phyloP scores from a whole-genome alignment of 2,797 vertebrate species.

The Tauraco hartlaubi region DNA sequence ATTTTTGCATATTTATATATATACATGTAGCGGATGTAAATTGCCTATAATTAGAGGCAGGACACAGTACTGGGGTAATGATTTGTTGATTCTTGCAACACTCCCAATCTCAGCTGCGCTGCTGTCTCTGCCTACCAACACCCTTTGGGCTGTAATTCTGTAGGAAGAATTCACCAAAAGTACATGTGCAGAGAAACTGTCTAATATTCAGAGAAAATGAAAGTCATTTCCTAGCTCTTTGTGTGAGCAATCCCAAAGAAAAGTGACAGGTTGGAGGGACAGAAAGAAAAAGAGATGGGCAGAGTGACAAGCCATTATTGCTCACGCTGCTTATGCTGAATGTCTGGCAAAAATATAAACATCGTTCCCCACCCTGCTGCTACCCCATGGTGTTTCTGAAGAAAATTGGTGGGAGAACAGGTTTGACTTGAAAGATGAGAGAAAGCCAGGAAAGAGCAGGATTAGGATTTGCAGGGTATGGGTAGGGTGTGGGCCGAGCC shows the following conservation, averaged over 20 bases:
- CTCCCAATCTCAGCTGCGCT: background rate
- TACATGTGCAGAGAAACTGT: background rate
- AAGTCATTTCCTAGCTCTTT: background rate
- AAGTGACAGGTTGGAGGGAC: slow-evolving; percentile 6
- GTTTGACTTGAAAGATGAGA: background rate
- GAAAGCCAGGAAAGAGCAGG: background rate
- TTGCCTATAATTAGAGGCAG: background rate
- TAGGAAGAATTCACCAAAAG: background rate
- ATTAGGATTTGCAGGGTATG: background rate
- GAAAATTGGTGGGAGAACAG: background rate
- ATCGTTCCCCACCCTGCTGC: background rate
- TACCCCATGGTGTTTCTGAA: background rate
- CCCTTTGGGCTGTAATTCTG: background rate
- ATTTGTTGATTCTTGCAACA: background rate
- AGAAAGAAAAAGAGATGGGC: background rate
- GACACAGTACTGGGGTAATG: background rate
- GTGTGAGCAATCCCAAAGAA: background rate
- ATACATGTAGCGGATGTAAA: background rate
- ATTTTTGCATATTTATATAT: background rate
- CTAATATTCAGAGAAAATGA: background rate
- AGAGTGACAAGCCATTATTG: background rate
- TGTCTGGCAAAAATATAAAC: background rate
- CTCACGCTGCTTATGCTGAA: background rate
- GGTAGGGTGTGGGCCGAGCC: background rate
- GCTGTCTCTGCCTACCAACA: background rate